Evolutionary conservation across 2,797 vertebrate genomes (phyloP).

Genomic region (Anomalospiza imberbis): DNA sequence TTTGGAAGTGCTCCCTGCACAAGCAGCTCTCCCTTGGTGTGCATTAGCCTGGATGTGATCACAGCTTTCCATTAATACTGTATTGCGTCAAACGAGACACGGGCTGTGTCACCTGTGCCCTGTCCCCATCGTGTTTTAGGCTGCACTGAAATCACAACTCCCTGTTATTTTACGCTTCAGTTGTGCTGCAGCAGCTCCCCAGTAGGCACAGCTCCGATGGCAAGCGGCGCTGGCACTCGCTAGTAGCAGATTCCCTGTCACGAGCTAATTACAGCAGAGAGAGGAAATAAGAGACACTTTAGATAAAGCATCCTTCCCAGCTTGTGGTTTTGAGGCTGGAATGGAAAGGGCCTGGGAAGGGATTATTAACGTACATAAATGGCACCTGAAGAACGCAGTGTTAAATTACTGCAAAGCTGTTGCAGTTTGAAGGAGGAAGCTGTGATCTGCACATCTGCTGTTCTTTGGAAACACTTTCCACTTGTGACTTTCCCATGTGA

Average conservation of each 20-base stretch:
- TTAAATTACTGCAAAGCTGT: slow-evolving; percentile 42
- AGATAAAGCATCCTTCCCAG: slow-evolving; percentile 36
- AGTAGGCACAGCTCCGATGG: background rate
- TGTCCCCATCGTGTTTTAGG: background rate
- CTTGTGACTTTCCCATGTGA: slow-evolving; percentile 41
- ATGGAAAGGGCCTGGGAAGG: slow-evolving; percentile 40
- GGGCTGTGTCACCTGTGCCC: background rate
- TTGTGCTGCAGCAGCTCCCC: background rate
- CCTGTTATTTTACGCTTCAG: background rate
- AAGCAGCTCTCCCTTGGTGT: background rate
- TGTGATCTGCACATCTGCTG: slow-evolving; percentile 48
- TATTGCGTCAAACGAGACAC: fast-evolving
- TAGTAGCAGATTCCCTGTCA: slow-evolving; percentile 26
- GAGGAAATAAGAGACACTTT: slow-evolving; percentile 37
- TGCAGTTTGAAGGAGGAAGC: slow-evolving; percentile 34
- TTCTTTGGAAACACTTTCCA: slow-evolving; percentile 46
- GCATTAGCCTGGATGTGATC: background rate
- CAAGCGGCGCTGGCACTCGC: background rate
- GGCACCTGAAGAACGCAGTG: slow-evolving; percentile 54
- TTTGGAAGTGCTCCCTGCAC: background rate
- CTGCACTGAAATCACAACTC: background rate
- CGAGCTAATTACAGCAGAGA: slow-evolving; percentile 38
- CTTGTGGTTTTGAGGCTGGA: slow-evolving; percentile 40
- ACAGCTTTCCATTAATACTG: background rate
- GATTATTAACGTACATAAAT: slow-evolving; percentile 25